phyloP scores from a whole-genome alignment of 1,140 invertebrate genomes.

The Kradibia gibbosae region DNA sequence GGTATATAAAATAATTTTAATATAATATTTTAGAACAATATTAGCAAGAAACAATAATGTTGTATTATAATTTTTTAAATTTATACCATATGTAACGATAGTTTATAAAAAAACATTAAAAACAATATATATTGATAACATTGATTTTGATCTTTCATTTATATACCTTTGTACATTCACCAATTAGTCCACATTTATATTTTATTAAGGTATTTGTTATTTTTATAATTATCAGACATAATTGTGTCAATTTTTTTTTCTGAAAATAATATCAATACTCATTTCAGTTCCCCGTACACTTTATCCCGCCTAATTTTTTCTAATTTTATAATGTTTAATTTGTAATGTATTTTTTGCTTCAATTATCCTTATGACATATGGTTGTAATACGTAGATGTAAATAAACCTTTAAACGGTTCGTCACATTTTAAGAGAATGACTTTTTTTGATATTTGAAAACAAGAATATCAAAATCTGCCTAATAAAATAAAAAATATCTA shows the following conservation, averaged over 20 bases:
- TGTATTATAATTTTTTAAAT: conserved; percentile 22
- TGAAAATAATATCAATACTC: conserved; percentile 32
- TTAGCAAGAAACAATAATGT: conserved; percentile 27
- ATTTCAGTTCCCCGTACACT: conserved; percentile 46
- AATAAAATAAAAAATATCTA: conserved; percentile 37
- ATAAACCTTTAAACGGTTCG: conserved; percentile 33
- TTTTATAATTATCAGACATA: not conserved
- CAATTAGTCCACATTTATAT: conserved; percentile 38
- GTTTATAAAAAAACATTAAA: not conserved
- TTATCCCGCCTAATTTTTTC: conserved; percentile 29
- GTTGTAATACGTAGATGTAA: not conserved
- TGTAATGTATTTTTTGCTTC: not conserved
- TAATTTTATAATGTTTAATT: not conserved
- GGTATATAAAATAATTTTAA: conserved; percentile 9
- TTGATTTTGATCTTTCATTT: conserved; percentile 5
- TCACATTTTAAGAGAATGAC: not conserved
- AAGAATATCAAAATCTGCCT: not conserved
- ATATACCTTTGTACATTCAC: conserved; percentile 29
- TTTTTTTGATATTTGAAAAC: not conserved
- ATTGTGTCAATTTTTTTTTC: conserved; percentile 24
- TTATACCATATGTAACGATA: conserved; percentile 5
- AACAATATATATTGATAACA: conserved; percentile 28
- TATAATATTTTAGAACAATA: not conserved
- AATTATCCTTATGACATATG: not conserved
- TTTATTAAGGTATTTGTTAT: conserved; percentile 9